Percentiles rank a stretch among this genome's conserved stretches.
These are phyloP conservation scores for Leuciscus waleckii DNA, from an alignment of 2,797 vertebrate genomes.

Conservation along the genomic window DNA sequence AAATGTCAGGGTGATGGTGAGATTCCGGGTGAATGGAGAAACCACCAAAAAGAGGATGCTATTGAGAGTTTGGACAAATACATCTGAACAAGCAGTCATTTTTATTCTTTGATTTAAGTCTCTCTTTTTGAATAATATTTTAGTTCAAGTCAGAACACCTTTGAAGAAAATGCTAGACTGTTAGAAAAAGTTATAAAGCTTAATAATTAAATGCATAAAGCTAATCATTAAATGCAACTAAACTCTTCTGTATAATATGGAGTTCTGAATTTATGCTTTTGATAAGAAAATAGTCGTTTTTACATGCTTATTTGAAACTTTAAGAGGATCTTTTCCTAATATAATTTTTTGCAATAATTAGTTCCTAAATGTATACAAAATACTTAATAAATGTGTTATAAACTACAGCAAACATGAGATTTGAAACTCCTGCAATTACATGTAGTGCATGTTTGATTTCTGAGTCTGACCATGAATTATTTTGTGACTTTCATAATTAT, in stretches of 20 bases:
- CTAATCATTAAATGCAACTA: not conserved
- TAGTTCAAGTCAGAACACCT: not conserved
- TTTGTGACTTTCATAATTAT: not conserved
- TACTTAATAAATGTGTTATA: not conserved
- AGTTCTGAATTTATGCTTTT: not conserved
- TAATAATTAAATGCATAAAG: not conserved
- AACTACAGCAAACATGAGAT: not conserved
- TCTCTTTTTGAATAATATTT: not conserved
- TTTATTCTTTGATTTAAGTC: not conserved
- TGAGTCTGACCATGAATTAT: not conserved
- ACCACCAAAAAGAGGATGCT: not conserved
- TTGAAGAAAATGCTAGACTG: not conserved
- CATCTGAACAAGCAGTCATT: not conserved
- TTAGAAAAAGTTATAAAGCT: not conserved
- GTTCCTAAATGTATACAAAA: not conserved
- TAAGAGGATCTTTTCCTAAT: not conserved
- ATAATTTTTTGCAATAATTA: not conserved
- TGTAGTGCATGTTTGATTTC: not conserved
- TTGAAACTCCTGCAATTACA: not conserved
- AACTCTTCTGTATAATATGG: not conserved
- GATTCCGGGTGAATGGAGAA: not conserved
- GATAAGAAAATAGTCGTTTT: not conserved
- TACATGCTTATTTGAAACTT: not conserved
- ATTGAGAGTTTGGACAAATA: not conserved
- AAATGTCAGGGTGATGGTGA: accelerated